Evolutionary conservation across 2,113 vertebrate genomes (phyloP).

Genomic region (Fulmarus glacialis): DNA sequence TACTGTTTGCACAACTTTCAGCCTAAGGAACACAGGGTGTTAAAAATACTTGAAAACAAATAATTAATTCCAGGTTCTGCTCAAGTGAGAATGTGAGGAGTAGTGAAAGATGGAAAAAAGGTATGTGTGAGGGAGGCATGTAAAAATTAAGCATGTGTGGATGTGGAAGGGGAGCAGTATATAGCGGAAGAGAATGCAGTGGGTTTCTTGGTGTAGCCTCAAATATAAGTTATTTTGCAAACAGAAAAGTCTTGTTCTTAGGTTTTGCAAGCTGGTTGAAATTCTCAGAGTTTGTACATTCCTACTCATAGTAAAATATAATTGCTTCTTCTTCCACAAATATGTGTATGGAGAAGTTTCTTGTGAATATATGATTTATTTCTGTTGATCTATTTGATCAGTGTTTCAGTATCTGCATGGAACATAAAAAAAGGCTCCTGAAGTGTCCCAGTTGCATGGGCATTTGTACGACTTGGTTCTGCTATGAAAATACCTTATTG

Average conservation of each 20-base stretch:
- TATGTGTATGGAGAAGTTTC: not conserved
- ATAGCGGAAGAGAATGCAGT: not conserved
- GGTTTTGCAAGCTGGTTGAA: not conserved
- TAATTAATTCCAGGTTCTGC: not conserved
- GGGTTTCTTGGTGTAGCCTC: not conserved
- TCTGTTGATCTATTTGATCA: not conserved
- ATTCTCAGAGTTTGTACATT: not conserved
- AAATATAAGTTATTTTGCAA: not conserved
- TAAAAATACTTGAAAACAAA: not conserved
- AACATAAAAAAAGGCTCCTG: not conserved
- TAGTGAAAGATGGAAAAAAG: not conserved
- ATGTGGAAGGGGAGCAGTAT: not conserved
- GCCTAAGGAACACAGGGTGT: not conserved
- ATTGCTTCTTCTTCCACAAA: not conserved
- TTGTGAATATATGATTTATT: not conserved
- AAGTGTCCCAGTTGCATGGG: not conserved
- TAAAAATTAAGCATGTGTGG: not conserved
- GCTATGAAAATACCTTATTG: not conserved
- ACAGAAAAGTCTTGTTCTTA: not conserved
- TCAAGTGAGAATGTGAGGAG: not conserved
- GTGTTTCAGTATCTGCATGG: not conserved
- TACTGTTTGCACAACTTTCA: not conserved
- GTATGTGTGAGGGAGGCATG: not conserved
- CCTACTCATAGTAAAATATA: not conserved
- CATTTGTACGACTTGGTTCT: not conserved